Evolutionary conservation across 1,140 invertebrate species (phyloP).

Genomic region (Mamestra configurata): DNA sequence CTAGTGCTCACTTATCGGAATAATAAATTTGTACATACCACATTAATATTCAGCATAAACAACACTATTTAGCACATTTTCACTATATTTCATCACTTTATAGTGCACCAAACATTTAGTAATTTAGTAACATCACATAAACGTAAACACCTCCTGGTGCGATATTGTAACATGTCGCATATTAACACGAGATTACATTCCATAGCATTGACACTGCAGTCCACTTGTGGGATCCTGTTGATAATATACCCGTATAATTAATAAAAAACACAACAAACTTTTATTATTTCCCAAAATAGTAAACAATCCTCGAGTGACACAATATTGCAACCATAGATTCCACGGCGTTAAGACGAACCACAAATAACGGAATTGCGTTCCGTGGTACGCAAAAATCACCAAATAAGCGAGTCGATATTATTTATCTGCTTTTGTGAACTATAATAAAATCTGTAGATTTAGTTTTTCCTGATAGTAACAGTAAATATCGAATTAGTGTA

Average conservation of each 20-base stretch:
- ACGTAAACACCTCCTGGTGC: conserved; percentile 80
- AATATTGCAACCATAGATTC: conserved; percentile 85
- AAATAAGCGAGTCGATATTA: neutral
- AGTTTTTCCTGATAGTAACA: too few relatives aligned
- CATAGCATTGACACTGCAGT: conserved; percentile 52
- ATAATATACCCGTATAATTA: conserved; percentile 48
- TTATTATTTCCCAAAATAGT: conserved; percentile 79
- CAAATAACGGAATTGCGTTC: conserved; percentile 81
- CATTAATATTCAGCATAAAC: conserved; percentile 47
- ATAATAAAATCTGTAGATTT: too few relatives aligned
- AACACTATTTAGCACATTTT: conserved; percentile 48
- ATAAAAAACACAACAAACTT: conserved; percentile 59
- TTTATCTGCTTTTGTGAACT: too few relatives aligned
- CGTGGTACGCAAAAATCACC: conserved; percentile 64
- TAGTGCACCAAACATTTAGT: conserved; percentile 69
- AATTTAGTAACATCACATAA: too few relatives aligned
- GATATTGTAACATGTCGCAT: conserved; percentile 51
- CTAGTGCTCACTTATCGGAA: conserved; percentile 26
- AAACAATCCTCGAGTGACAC: conserved; percentile 85
- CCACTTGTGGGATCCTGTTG: conserved; percentile 47
- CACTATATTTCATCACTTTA: conserved; percentile 62
- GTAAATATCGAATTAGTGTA: too few relatives aligned
- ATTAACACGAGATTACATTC: conserved; percentile 39
- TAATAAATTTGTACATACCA: conserved; percentile 49
- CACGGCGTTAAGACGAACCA: conserved; percentile 83